These are phyloP conservation scores for Zoroaster sp. DNA, from an alignment of 53 echinoderm and acorn worm species.

Conservation along the genomic window DNA sequence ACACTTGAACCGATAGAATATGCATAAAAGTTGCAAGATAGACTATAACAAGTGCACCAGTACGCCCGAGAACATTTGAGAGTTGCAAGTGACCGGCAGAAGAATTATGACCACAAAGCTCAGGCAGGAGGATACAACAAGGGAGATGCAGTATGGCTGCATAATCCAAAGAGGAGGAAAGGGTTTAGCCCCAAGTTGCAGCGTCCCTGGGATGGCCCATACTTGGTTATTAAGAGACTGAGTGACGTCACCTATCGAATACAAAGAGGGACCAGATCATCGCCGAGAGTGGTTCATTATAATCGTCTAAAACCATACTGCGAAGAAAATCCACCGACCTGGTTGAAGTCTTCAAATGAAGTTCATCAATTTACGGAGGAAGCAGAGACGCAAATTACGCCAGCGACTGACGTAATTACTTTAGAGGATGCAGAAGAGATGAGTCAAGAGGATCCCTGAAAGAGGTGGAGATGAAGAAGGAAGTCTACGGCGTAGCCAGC, in stretches of 20 bases:
- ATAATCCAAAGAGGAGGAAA: background rate
- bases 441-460: no score
- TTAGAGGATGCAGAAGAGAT: no score
- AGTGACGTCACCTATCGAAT: constrained; percentile 16
- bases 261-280: background rate
- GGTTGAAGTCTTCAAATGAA: background rate
- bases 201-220: constrained; percentile 7
- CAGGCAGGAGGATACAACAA: background rate
- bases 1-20: background rate
- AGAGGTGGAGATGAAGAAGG: no score
- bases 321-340: background rate
- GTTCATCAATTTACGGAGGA: no score
- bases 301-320: background rate
- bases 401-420: no score
- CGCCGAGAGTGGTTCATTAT: background rate
- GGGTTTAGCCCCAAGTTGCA: background rate
- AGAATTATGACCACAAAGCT: background rate
- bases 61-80: background rate
- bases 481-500: no score
- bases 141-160: background rate
- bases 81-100: background rate
- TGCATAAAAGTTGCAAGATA: background rate
- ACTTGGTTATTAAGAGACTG: background rate
- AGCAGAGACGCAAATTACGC: no score
- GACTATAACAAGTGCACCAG: background rate